Evolutionary conservation across 2,888 invertebrate genomes (phyloP), one percentile per base, ranked within the genome.

Genomic region (Drosophila paramelanica): DNA sequence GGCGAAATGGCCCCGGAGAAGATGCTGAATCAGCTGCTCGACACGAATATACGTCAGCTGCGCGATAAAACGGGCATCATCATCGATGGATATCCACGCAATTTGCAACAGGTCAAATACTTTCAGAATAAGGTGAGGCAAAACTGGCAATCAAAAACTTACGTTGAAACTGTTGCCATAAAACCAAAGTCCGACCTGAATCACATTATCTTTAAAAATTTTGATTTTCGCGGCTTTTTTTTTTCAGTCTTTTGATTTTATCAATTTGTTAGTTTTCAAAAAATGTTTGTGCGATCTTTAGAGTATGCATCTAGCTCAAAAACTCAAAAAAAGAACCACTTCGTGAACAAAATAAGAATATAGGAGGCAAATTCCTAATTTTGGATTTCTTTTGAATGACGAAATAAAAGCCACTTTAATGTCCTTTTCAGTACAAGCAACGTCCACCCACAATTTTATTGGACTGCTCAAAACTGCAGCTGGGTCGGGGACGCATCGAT

Each of bases 21-120:
- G 33, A 94, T 96, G 41, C 95, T 98, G 1, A 94, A 96, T 91
- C 95, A 95, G 71, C 93, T 98, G 45, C 94, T 99, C 51, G 95
- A 96, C 65, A 94, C 93, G 1, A 95, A 96, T 31, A 93, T 96
- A 73, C 90, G 89, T 0, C 94, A 94, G 42, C 93, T 95, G 67
- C 93, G 93, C 41, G 95, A 94, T 7, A 94, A 95, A 23, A 94
- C 94, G 65, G 98, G 98, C 4, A 95, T 98, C 65, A 95, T 99
- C 62, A 95, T 99, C 59, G 99, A 99, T 88, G 99, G 99, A 0
- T 99, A 97, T 91, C 99, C 99, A 0, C 93, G 99, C 60, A 98
- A 98, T 89, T 93, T 98, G 90, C 95, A 95, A 51, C 99, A 99
- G 93, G 96, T 97, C 79, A 94, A 95, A 56, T 95, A 95, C 88